Evolutionary conservation across 2,113 vertebrate genomes (phyloP).

Genomic region (Strix aluco): DNA sequence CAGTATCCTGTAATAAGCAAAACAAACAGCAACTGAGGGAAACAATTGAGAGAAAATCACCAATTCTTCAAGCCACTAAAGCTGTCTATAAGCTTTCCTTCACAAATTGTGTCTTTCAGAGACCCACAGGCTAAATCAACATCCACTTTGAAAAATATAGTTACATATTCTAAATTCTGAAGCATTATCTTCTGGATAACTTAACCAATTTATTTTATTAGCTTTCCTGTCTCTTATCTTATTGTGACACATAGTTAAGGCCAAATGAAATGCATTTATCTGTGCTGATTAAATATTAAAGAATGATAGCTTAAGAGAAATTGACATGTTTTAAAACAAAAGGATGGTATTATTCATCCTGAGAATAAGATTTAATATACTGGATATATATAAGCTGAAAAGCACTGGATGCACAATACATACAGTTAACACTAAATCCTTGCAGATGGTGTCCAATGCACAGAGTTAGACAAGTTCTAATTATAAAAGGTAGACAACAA

Average conservation of each 20-base stretch:
- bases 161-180: not conserved
- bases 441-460: not conserved
- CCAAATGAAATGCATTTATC: conserved; percentile 64
- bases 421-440: not conserved
- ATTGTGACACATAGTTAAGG: conserved; percentile 34
- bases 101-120: not conserved
- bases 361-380: not conserved
- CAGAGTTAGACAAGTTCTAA: not conserved
- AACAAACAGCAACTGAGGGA: not conserved
- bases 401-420: not conserved
- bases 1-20: not conserved
- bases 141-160: not conserved
- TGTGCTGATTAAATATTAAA: conserved; percentile 61
- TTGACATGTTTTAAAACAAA: conserved; percentile 56
- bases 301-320: conserved; percentile 42
- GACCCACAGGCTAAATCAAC: not conserved
- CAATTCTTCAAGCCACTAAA: conserved; percentile 13
- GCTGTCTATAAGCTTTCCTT: not conserved
- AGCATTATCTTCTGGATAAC: not conserved
- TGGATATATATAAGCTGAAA: not conserved
- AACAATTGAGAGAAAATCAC: conserved; percentile 18
- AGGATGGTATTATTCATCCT: conserved; percentile 17
- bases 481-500: not conserved
- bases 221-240: conserved; percentile 35
- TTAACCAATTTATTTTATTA: conserved; percentile 34